Evolutionary conservation across 2,797 vertebrate genomes (phyloP).

Genomic region (Sebastes steindachneri): DNA sequence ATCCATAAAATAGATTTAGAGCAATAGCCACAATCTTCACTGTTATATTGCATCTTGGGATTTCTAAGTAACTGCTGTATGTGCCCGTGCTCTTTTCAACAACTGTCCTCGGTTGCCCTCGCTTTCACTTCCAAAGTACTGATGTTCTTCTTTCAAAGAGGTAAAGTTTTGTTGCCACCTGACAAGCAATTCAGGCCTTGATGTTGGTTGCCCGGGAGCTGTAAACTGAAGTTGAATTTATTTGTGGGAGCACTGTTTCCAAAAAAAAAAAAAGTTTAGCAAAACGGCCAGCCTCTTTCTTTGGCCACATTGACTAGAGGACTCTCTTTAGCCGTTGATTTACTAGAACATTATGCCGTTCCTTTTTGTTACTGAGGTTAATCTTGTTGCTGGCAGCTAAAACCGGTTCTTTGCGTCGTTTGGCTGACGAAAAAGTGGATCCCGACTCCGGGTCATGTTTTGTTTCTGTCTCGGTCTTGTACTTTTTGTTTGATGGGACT

Average conservation of each 20-base stretch:
- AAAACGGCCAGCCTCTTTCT: conserved; percentile 22
- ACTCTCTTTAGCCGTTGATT: conserved; percentile 59
- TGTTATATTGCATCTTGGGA: not conserved
- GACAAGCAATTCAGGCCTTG: conserved; percentile 45
- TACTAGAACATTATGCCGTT: conserved; percentile 39
- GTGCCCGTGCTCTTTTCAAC: not conserved
- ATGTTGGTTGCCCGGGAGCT: conserved; percentile 67
- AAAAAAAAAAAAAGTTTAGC: conserved; percentile 4
- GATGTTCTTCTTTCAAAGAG: conserved; percentile 35
- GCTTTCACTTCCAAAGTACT: conserved; percentile 37
- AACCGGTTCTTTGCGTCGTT: conserved; percentile 35
- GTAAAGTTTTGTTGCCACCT: conserved; percentile 43
- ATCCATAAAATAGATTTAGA: not conserved
- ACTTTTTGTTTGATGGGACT: conserved; percentile 45
- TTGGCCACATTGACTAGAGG: conserved; percentile 38
- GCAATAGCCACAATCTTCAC: not conserved
- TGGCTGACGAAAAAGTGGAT: conserved; percentile 32
- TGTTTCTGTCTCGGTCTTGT: conserved; percentile 45
- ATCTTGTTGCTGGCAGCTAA: conserved; percentile 49
- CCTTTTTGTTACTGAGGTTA: conserved; percentile 39
- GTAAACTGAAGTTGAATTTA: conserved; percentile 59
- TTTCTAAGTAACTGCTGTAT: not conserved
- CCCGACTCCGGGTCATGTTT: conserved; percentile 40
- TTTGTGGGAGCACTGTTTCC: conserved; percentile 30
- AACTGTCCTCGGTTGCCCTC: conserved; percentile 6